Base-by-base conservation (phyloP, 1,140 invertebrate species). In the Pteromalus puparum region DNA sequence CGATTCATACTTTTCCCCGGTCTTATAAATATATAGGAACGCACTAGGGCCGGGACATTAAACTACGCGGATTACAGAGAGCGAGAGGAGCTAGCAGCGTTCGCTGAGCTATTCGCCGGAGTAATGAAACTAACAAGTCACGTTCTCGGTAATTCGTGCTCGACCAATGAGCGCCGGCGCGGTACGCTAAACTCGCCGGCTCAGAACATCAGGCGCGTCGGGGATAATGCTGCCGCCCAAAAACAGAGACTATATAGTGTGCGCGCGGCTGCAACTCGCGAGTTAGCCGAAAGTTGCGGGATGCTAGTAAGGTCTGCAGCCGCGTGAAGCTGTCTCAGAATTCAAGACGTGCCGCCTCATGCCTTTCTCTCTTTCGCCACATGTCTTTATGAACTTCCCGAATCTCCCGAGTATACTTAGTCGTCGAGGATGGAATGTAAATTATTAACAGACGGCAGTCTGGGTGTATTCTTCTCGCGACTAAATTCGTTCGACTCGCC, bases 71-170 rank as follows among this genome's bases (percentile, higher is more conserved):
- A n/a, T 38, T 42, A 74, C 34, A 18, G 15, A 38, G 38, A 61
- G 53, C 5, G 48, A 18, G 48, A 53, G 48, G 18, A 15, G 18
- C 13, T 2, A 61, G 53, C 53, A n/a, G 30, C 70, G 12, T 34
- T 34, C 26, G 6, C 30, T 21, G 38, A 75, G 74, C 30, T 68
- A 77, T 42, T 67, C 30, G 53, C 73, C 53, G 9, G 13, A 65
- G 75, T 80, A 84, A 65, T 84, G 48, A 84, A 80, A 80, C 68
- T 84, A 79, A 65, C 65, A 79, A 84, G 83, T 84, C 76, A 84
- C 83, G 83, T 73, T 80, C 24, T 12, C 65, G 21, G 70, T 79
- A 84, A 84, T 80, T 80, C 83, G 30, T 65, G 24, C 28, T 46
- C 75, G 38, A 80, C 68, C 76, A 84, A 84, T 74, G 68, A 82